Conservation (phyloP, 2,888 invertebrate genomes). For the Timema cristinae region DNA sequence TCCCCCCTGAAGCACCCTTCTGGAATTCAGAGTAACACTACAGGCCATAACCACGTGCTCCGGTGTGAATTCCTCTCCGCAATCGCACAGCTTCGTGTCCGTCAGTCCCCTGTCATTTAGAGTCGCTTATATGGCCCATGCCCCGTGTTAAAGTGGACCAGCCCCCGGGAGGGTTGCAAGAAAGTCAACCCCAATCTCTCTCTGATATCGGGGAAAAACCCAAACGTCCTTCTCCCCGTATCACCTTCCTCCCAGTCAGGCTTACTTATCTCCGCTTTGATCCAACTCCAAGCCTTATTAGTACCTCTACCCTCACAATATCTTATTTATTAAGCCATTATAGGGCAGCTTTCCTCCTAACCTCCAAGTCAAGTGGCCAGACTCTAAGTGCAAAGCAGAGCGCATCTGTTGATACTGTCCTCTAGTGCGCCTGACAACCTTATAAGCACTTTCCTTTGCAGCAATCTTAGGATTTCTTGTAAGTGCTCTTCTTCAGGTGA, state of each 20-base stretch:
- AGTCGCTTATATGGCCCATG: no score
- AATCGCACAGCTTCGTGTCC: no score
- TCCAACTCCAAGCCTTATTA: neutral
- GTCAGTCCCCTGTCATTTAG: no score
- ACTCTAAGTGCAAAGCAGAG: no score
- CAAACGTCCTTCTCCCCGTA: neutral
- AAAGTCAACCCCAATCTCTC: neutral
- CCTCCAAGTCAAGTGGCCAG: no score
- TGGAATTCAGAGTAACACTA: no score
- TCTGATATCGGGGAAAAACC: neutral
- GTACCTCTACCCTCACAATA: neutral
- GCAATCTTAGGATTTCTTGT: neutral
- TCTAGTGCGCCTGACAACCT: neutral
- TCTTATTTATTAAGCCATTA: neutral
- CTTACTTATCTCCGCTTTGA: neutral
- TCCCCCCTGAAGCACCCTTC: no score
- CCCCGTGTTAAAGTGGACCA: no score
- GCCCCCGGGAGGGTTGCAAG: neutral
- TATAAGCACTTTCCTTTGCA: constrained; percentile 3
- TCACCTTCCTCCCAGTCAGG: neutral
- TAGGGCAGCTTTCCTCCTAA: no score
- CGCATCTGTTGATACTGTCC: neutral
- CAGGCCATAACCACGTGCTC: no score
- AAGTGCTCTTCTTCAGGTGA: neutral
- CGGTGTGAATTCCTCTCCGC: no score